These are phyloP conservation scores for Stenichneumon culpator DNA, from an alignment of 2,888 invertebrate species.

Conservation along the genomic window DNA sequence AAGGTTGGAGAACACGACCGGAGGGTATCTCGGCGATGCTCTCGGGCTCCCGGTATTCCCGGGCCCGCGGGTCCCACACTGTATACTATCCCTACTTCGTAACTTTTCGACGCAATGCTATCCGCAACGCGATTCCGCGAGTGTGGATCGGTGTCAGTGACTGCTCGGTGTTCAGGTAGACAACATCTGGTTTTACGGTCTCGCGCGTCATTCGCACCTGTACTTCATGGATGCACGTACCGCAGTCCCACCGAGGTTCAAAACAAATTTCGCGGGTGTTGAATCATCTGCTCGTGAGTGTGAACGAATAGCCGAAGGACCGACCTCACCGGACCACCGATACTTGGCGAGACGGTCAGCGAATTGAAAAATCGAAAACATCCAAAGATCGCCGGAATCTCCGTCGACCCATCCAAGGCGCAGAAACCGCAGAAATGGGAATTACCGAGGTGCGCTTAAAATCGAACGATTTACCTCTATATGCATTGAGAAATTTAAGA, in stretches of 20 bases:
- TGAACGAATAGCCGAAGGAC: not conserved
- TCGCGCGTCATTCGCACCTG: conserved; percentile 27
- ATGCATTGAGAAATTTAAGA: not conserved
- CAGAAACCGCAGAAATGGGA: conserved; percentile 21
- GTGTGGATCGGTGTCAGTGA: conserved; percentile 66
- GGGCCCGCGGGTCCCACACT: conserved; percentile 30
- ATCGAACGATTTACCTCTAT: not conserved
- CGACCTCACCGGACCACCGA: not conserved
- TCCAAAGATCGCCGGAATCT: not conserved
- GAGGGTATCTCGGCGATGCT: conserved; percentile 8
- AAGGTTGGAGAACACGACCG: conserved; percentile 26
- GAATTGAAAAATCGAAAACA: not conserved
- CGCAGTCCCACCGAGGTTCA: not conserved
- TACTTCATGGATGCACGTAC: not conserved
- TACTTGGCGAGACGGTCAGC: not conserved
- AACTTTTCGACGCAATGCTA: conserved; percentile 55
- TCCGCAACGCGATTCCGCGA: conserved; percentile 64
- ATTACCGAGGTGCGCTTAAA: conserved; percentile 48
- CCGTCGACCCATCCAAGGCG: not conserved
- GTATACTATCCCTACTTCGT: conserved; percentile 43
- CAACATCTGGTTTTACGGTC: conserved; percentile 44
- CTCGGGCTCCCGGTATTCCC: conserved; percentile 31
- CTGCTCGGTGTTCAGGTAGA: conserved; percentile 62
- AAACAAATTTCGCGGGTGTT: conserved; percentile 10
- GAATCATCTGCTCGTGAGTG: not conserved